A percentile compares a stretch with the other conserved stretches of the same genome.
These are phyloP conservation scores for Oceanodroma tethys DNA, from an alignment of 2,113 vertebrate genomes.

Conservation along the genomic window DNA sequence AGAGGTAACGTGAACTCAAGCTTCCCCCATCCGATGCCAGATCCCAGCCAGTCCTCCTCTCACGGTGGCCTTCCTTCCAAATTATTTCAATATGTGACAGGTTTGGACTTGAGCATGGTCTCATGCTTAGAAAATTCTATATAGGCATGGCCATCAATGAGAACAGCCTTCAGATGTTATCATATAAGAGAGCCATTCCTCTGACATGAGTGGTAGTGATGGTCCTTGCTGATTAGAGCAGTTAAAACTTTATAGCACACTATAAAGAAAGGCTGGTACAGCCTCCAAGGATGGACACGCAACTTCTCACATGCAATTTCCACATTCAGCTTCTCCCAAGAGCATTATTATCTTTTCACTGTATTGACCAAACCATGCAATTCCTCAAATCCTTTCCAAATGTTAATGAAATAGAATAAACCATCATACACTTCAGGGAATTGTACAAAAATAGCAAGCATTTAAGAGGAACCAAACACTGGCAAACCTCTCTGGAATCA, in stretches of 20 bases:
- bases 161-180: constrained; percentile 10
- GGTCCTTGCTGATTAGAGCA: constrained; percentile 24
- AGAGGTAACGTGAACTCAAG: neutral
- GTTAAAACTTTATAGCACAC: constrained; percentile 39
- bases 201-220: constrained; percentile 3
- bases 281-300: constrained; percentile 9
- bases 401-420: constrained; percentile 63
- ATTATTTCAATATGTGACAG: neutral
- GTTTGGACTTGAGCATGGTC: neutral
- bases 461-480: constrained; percentile 36
- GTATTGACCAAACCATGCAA: constrained; percentile 52
- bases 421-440: constrained; percentile 32
- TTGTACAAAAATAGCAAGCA: constrained; percentile 42
- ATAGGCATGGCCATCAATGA: neutral
- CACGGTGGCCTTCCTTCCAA: neutral
- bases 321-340: constrained; percentile 39
- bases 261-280: neutral
- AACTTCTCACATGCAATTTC: constrained; percentile 42
- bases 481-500: constrained; percentile 26
- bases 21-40: neutral
- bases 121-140: neutral
- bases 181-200: neutral
- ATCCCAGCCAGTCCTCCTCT: neutral
- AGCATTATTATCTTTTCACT: constrained; percentile 50
- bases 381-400: constrained; percentile 61